Evolutionary conservation across 2,113 vertebrate genomes (phyloP), one percentile per base, ranked within the genome.

Genomic region (Dicrurus megarhynchus): DNA sequence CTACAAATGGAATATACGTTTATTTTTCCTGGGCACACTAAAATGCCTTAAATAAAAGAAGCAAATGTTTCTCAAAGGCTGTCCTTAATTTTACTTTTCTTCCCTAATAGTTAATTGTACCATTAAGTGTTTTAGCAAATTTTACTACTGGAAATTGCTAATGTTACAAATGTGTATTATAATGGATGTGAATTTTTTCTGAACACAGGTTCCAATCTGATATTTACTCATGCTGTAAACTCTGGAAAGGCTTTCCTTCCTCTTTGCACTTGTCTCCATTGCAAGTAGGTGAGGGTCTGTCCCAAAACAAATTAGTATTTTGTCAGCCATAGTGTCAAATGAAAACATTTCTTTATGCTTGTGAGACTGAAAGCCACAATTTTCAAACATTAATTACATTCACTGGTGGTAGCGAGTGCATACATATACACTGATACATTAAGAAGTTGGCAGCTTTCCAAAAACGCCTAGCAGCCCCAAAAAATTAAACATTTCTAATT

Each of bases 381-480:
- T 97, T 97, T 57, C 82, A 95, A 95, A 87, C 92, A 97, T 94
- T 96, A 96, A 97, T 97, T 97, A 93, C 73, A 93, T 94, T 93
- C 85, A 61, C 68, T 94, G 81, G 89, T 93, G 86, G 89, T 84
- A 80, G 77, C 6, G 26, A 96, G 44, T 53, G 6, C 65, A 53
- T 23, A 88, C 85, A 87, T 93, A 93, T 63, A 87, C 52, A 63
- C 7, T 41, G 91, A 95, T 88, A 96, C 17, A 84, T 90, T 94
- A 97, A 94, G 76, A 70, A 90, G 68, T 47, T 94, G 93, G 95
- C 87, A 96, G 77, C 41, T 63, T 33, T 97, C 93, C 94, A 97
- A 93, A 75, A 94, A 84, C 5, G 30, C 44, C 90, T 42, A 52
- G 74, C n/a, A 96, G 67, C 87, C 92, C 78, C 30, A 84, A 88